These are phyloP conservation scores for Sturnus vulgaris DNA, from an alignment of 2,113 vertebrate genomes.

Conservation along the genomic window DNA sequence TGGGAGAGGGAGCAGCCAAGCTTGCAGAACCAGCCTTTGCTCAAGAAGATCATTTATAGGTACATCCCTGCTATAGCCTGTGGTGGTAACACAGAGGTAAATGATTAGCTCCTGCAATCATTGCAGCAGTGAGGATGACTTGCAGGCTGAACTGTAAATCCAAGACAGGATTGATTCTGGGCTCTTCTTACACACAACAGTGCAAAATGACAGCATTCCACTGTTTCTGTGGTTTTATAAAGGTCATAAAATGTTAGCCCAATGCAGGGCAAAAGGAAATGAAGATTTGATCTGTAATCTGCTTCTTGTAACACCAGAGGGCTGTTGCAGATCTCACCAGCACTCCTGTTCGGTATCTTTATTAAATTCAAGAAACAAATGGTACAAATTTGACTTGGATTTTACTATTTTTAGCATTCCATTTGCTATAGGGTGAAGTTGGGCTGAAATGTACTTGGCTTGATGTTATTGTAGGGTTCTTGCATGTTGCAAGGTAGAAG, in stretches of 20 bases:
- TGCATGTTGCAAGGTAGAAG: not conserved
- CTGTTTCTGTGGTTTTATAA: not conserved
- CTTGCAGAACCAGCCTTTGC: not conserved
- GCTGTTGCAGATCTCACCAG: conserved; percentile 25
- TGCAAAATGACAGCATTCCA: conserved; percentile 24
- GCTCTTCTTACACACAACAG: not conserved
- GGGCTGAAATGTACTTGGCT: not conserved
- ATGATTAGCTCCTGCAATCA: not conserved
- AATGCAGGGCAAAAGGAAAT: conserved; percentile 41
- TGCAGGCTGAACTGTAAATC: not conserved
- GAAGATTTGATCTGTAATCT: conserved; percentile 19
- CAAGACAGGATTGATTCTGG: not conserved
- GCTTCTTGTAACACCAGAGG: conserved; percentile 38
- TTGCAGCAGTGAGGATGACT: not conserved
- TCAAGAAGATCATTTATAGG: not conserved
- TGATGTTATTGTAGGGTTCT: not conserved
- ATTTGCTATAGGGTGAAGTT: not conserved
- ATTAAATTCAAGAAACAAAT: conserved; percentile 46
- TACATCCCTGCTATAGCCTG: not conserved
- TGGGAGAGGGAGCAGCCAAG: not conserved
- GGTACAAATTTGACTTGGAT: conserved; percentile 34
- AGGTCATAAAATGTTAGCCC: conserved; percentile 7
- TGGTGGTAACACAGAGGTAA: not conserved
- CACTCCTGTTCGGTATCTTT: not conserved
- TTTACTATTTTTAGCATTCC: not conserved